Evolutionary conservation across 2,888 invertebrate species (phyloP).

Genomic region (Fragum sueziense): DNA sequence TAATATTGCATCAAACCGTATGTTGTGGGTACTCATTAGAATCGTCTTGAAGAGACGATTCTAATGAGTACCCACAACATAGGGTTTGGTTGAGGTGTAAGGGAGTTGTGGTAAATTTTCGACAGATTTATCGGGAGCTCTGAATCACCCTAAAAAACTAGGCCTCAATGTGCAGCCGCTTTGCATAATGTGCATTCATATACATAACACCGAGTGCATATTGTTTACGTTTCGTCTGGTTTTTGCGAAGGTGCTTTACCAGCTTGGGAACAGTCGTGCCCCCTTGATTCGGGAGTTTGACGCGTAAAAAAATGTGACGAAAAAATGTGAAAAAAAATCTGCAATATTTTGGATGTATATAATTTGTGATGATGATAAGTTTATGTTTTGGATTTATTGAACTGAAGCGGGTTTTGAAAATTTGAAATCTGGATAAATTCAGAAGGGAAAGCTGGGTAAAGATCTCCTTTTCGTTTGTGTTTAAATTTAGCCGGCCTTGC

Average conservation of each 20-base stretch:
- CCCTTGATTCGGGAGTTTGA: background rate
- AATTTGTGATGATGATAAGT: background rate
- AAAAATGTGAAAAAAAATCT: background rate
- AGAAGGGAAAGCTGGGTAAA: background rate
- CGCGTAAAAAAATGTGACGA: background rate
- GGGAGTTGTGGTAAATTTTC: background rate
- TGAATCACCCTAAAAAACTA: conserved; percentile 31
- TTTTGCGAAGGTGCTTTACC: conserved; percentile 52
- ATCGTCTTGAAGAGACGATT: background rate
- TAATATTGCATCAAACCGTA: background rate
- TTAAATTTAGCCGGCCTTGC: background rate
- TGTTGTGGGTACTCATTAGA: background rate
- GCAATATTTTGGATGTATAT: background rate
- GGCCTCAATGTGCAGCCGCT: conserved; percentile 35
- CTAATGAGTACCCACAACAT: background rate
- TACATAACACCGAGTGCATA: conserved; percentile 42
- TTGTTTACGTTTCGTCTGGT: conserved; percentile 55
- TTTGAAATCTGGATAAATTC: background rate
- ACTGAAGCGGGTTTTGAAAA: background rate
- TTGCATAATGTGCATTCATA: conserved; percentile 42
- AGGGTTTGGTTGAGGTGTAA: background rate
- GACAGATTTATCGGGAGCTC: background rate
- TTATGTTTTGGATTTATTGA: background rate
- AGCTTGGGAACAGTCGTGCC: background rate
- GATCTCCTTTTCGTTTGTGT: background rate